A percentile compares a stretch with the other conserved stretches of the same genome.
phyloP scores from a whole-genome alignment of 2,113 vertebrate species.

The human (Homo sapiens) region DNA sequence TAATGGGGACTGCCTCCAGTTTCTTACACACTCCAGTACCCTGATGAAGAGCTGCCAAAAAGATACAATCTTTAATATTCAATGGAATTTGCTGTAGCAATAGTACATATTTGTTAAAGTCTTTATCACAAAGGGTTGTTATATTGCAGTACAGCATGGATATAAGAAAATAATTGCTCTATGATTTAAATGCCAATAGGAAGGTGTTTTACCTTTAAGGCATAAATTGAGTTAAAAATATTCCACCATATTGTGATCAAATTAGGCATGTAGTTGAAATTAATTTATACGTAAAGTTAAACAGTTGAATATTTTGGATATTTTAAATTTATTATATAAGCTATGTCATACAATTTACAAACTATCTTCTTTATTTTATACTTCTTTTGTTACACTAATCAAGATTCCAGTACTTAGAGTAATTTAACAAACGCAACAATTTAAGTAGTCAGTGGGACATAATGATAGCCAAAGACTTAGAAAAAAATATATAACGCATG shows the following conservation, averaged over 20 bases:
- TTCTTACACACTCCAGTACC: slow-evolving; percentile 27
- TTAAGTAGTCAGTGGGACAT: neutral
- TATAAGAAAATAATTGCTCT: slow-evolving; percentile 60
- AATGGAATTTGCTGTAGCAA: slow-evolving; percentile 59
- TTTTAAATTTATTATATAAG: neutral
- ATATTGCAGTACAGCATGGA: neutral
- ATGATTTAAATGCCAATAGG: neutral
- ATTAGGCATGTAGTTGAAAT: neutral
- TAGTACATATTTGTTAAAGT: slow-evolving; percentile 74
- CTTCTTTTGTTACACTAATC: neutral
- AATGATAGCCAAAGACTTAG: neutral
- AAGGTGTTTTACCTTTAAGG: neutral
- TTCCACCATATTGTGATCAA: neutral
- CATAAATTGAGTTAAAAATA: neutral
- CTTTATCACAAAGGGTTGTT: slow-evolving; percentile 60
- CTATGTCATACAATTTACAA: neutral
- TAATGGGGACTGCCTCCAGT: slow-evolving; percentile 66
- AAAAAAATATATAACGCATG: neutral
- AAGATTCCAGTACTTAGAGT: neutral
- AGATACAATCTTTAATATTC: slow-evolving; percentile 85
- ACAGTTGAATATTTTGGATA: neutral
- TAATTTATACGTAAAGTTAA: neutral
- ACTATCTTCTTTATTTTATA: neutral
- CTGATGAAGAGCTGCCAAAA: slow-evolving; percentile 74
- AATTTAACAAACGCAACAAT: neutral